Evolutionary conservation across 2,113 vertebrate genomes (phyloP), one percentile per base, ranked within the genome.

Genomic region (Ammodytes dubius): DNA sequence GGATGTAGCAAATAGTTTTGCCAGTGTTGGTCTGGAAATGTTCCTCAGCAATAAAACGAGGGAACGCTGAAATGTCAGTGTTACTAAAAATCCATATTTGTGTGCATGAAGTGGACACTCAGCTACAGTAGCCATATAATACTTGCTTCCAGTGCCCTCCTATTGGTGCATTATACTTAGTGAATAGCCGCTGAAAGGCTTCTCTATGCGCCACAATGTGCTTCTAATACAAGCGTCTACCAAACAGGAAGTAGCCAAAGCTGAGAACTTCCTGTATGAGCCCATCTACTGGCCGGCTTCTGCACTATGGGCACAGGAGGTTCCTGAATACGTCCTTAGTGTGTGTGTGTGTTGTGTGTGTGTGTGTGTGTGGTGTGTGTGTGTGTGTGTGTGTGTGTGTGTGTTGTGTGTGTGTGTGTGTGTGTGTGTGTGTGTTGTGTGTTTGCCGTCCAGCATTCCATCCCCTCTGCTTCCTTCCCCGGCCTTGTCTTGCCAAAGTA

Each of bases 181-280:
- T 84, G 84, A 91, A 88, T 87, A 83, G 68, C 77, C 81, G 82
- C 70, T 90, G 85, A 89, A 91, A 89, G 54, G 61, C 13, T 63
- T 57, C 52, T 65, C 45, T 47, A 52, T 27, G 27, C 50, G 56
- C 54, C 61, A 86, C 90, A 94, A 86, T 92, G 92, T 89, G 84
- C 77, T 46, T 79, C 45, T 75, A 81, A 88, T 81, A 73, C 66
- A 61, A 71, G 39, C 54, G 56, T 82, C 87, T 60, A 81, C 83
- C 90, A 94, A 95, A 95, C 95, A 95, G 95, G 95, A 95, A 94
- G 89, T 70, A 74, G 89, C 89, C 91, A 90, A 84, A 87, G 90
- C 90, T 90, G 92, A 95, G 94, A 95, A 93, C 91, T 92, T 96
- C 95, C 94, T 94, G 94, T 89, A 87, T 87, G 61, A 86, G 81